Evolutionary conservation across 2,888 invertebrate genomes (phyloP), one percentile per base, ranked within the genome.

Genomic region (Sarcophaga variegata): DNA sequence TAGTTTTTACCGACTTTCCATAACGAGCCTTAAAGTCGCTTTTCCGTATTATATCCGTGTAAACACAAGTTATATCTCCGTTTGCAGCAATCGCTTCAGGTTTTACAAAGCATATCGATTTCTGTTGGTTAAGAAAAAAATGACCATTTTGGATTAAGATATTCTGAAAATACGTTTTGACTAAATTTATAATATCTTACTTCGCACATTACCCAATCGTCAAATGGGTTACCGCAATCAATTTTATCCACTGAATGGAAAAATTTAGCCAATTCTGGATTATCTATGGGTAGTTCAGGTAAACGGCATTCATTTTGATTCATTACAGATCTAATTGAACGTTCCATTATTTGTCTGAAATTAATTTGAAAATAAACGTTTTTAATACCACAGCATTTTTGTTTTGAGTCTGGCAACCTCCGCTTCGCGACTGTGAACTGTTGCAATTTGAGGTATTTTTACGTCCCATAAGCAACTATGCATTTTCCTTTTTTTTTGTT

Each of bases 141-240:
- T 62, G n/a, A 12, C 49, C 20, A 37, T 17, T 62, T 66, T 70
- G 45, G 2, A 69, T 27, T 69, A 47, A 64, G 2, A 49, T n/a
- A 75, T 25, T 69, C 8, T 27, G 14, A 49, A 49, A 14, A 49
- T 14, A 49, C 14, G 20, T 47, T 69, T 59, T 17, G 11, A 59
- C 8, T 37, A 37, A 69, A 59, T 67, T 17, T 62, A 47, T n/a
- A 20, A 45, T 14, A 17, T 64, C 74, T 95, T 91, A 97, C 97
- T 91, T 95, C 94, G 89, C 97, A 96, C 89, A 94, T 94, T 2
- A 98, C 97, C 98, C 98, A 98, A 91, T 97, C 96, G 60, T 93
- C 94, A 86, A 93, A 94, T 10, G 82, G 88, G 90, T 91, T 93
- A 14, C 94, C 94, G 91, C 98, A 98, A 17, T 94, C 93, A 3